A percentile compares a stretch with the other conserved stretches of the same genome.
These are phyloP conservation scores for Zoroaster sp. DNA, from an alignment of 53 echinoderm and acorn worm genomes.

Conservation along the genomic window DNA sequence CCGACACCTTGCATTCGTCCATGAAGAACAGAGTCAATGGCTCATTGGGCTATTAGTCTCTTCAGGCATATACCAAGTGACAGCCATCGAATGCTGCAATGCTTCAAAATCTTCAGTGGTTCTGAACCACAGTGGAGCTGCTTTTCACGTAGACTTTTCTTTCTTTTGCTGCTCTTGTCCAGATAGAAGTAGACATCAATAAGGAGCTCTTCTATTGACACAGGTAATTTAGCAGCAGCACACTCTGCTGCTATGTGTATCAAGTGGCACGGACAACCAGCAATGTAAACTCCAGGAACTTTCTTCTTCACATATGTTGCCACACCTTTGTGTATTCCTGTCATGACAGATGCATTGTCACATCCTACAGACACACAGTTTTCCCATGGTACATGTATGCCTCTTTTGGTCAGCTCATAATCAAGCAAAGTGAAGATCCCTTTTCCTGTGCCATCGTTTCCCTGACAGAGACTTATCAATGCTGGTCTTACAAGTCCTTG, in stretches of 20 bases:
- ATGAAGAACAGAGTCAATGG: background rate
- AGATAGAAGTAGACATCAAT: background rate
- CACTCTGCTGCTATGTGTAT: conserved; percentile 61
- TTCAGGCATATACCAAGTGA: background rate
- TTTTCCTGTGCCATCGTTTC: background rate
- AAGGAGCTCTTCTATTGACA: conserved; percentile 43
- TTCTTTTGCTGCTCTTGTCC: too few species aligned
- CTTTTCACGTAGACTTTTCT: background rate
- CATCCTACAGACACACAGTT: too few species aligned
- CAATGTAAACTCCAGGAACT: background rate
- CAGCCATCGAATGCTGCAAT: conserved; percentile 15
- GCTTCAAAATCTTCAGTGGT: conserved; percentile 10
- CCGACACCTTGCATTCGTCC: background rate
- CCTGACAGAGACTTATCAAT: background rate
- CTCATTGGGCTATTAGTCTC: conserved; percentile 6
- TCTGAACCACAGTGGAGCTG: background rate
- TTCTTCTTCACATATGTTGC: too few species aligned
- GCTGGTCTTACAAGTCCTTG: conserved; percentile 5
- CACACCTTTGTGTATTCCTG: too few species aligned
- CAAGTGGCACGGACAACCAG: conserved; percentile 62
- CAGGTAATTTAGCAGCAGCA: conserved; percentile 40
- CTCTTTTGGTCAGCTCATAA: background rate
- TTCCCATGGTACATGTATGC: too few species aligned
- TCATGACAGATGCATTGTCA: too few species aligned
- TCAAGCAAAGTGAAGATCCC: conserved; percentile 1